These are phyloP conservation scores for Ellobius talpinus DNA, from an alignment of 2,113 vertebrate genomes.

Conservation along the genomic window DNA sequence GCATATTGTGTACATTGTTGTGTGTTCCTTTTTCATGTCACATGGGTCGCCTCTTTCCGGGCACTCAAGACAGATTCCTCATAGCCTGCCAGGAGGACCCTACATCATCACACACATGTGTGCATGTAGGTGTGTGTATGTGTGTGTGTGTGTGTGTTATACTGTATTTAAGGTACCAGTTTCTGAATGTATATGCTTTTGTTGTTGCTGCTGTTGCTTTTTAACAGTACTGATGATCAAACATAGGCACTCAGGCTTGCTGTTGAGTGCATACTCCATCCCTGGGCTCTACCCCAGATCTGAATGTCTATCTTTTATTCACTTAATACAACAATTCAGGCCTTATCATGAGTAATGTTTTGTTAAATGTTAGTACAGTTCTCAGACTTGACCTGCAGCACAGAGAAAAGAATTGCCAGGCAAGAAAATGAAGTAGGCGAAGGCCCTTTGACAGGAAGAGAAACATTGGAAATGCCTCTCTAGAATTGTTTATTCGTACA, in stretches of 20 bases:
- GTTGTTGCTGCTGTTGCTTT: neutral
- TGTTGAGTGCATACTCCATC: neutral
- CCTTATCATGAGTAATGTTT: neutral
- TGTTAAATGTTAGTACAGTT: neutral
- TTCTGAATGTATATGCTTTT: slow-evolving; percentile 10
- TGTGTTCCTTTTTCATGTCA: neutral
- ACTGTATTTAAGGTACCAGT: neutral
- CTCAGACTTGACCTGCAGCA: neutral
- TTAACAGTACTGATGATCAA: neutral
- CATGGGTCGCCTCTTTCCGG: neutral
- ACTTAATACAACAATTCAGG: neutral
- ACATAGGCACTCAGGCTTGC: too few species aligned
- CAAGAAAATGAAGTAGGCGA: neutral
- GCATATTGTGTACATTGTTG: neutral
- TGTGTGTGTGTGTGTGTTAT: neutral
- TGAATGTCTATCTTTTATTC: neutral
- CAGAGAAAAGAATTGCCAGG: neutral
- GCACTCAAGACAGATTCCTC: neutral
- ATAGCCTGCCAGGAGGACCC: neutral
- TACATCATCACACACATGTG: too few species aligned
- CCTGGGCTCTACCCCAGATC: neutral
- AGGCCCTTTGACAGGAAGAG: neutral
- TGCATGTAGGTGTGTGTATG: neutral
- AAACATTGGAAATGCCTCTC: neutral
- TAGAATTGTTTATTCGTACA: neutral